Percentiles rank a stretch among this genome's conserved stretches.
These are phyloP conservation scores for Pinctada fucata DNA, from an alignment of 2,888 invertebrate genomes.

Conservation along the genomic window DNA sequence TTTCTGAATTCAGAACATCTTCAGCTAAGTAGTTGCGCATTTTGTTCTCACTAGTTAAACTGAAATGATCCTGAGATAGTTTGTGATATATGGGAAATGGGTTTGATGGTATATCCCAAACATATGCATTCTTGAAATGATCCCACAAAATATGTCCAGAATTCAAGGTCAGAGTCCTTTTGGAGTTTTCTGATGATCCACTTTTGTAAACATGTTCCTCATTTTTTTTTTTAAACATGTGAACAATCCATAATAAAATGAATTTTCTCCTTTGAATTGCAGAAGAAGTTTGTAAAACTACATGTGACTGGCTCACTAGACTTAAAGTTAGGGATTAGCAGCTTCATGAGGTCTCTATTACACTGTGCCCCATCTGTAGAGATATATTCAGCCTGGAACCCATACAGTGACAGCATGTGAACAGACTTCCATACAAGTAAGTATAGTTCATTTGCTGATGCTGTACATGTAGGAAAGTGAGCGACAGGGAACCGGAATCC, in stretches of 20 bases:
- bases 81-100: constrained; percentile 35
- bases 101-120: constrained; percentile 38
- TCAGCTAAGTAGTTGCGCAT: constrained; percentile 48
- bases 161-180: neutral
- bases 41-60: constrained; percentile 32
- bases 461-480: constrained; percentile 5
- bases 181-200: constrained; percentile 17
- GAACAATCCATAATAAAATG: constrained; percentile 22
- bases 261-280: neutral
- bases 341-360: constrained; percentile 38
- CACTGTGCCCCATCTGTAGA: constrained; percentile 43
- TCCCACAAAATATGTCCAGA: constrained; percentile 28
- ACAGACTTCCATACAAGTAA: constrained; percentile 41
- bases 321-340: constrained; percentile 13
- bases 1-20: no score
- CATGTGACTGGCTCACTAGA: neutral
- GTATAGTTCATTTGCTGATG: constrained; percentile 27
- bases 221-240: constrained; percentile 42
- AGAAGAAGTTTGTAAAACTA: constrained; percentile 4
- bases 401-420: constrained; percentile 26
- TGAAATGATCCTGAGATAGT: constrained; percentile 39
- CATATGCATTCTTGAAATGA: constrained; percentile 38
- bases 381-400: constrained; percentile 31
- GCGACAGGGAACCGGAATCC: constrained; percentile 12
- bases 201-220: constrained; percentile 40